Conservation (phyloP, 2,888 invertebrate species). For the Nysson spinosus region DNA sequence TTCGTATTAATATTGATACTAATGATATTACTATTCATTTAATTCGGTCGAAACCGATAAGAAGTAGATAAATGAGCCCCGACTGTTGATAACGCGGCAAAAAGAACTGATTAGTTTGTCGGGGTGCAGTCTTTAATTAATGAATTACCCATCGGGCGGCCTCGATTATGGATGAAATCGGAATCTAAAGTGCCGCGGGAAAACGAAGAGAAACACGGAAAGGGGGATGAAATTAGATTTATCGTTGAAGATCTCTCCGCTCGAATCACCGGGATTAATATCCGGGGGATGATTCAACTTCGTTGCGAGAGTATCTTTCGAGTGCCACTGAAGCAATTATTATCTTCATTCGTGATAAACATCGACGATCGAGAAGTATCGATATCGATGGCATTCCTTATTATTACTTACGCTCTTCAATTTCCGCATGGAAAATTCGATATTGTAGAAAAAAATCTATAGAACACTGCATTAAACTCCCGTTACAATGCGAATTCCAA, state of each 20-base stretch:
- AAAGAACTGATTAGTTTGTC: slow-evolving; percentile 53
- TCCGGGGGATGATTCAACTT: slow-evolving; percentile 30
- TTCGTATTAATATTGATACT: no score
- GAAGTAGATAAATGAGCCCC: not conserved
- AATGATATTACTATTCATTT: no score
- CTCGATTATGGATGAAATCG: slow-evolving; percentile 25
- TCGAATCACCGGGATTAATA: slow-evolving; percentile 32
- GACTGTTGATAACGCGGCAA: not conserved
- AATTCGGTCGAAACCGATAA: no score
- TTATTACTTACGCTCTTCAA: no score
- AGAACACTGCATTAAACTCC: no score
- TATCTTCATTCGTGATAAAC: slow-evolving; percentile 29
- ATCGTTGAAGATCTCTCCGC: slow-evolving; percentile 30
- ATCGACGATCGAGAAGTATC: slow-evolving; percentile 33
- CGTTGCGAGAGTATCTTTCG: slow-evolving; percentile 19
- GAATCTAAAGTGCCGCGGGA: slow-evolving; percentile 23
- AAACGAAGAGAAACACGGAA: slow-evolving; percentile 34
- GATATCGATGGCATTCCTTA: slow-evolving; percentile 16
- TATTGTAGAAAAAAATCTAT: no score
- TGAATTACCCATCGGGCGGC: slow-evolving; percentile 34
- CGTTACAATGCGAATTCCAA: no score
- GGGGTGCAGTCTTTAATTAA: slow-evolving; percentile 52
- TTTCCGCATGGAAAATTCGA: no score
- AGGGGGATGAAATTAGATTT: slow-evolving; percentile 35
- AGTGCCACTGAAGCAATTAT: slow-evolving; percentile 33